Evolutionary conservation across 2,797 vertebrate species (phyloP), one percentile per base, ranked within the genome.

Genomic region (Cynopterus sphinx): DNA sequence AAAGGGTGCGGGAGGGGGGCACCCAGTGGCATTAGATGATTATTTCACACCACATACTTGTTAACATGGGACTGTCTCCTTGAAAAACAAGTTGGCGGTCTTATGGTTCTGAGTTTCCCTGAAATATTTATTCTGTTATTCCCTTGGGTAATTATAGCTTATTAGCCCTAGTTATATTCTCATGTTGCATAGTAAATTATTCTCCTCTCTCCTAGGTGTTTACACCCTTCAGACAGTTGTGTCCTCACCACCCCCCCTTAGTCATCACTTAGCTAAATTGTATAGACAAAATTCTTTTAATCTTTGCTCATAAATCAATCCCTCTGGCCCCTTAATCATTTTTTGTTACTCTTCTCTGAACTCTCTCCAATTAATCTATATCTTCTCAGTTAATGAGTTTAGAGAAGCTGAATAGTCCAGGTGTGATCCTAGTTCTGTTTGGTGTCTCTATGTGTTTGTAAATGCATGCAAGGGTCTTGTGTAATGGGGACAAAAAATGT

Each of bases 281-380:
- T 94, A 97, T 95, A 97, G 97, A 96, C 94, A 91, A 94, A 97
- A 95, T 97, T 96, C 94, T 96, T 98, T 98, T 98, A 91, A 97
- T 97, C 96, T 97, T 97, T 91, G 63, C 97, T 97, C 96, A 97
- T 98, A 98, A 98, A 98, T 97, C 97, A 97, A 96, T 98, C 94
- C 85, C 74, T 95, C 94, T 91, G 91, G 88, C 87, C 95, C 67
- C 92, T 95, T 96, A 96, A 96, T 97, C 95, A 95, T 96, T 97
- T 96, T 95, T 90, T 96, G 96, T 96, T 97, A 92, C 78, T 96
- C 78, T 97, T 95, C 96, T 98, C 95, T 98, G 96, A 98, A 98
- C 97, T 97, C 97, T 53, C 92, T 98, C 96, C 96, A 98, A 91
- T 97, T 96, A 97, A 97, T 98, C 96, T 97, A 82, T 96, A 95